Conservation (phyloP, 2,797 vertebrate species). For the Echiichthys vipera region DNA sequence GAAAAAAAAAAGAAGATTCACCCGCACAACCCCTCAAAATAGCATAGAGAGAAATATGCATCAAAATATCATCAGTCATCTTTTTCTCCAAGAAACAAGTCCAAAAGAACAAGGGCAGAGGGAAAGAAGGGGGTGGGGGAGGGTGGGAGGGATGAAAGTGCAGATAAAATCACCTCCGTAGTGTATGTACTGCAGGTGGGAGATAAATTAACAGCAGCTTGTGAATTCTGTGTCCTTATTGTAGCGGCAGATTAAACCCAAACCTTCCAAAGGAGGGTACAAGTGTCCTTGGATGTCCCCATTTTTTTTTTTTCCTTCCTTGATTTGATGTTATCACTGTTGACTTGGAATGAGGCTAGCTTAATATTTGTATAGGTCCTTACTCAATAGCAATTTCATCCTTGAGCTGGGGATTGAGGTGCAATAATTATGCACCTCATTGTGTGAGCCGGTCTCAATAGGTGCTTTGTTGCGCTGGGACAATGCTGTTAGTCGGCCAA, state of each 20-base stretch:
- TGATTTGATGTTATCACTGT: conserved; percentile 62
- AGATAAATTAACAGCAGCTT: conserved; percentile 52
- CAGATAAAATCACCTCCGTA: conserved; percentile 58
- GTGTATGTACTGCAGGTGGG: conserved; percentile 58
- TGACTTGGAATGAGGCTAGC: conserved; percentile 51
- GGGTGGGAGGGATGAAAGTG: conserved; percentile 29
- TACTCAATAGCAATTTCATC: conserved; percentile 69
- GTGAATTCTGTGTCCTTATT: conserved; percentile 40
- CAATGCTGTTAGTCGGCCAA: conserved; percentile 48
- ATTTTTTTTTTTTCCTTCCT: not conserved
- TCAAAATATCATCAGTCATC: conserved; percentile 70
- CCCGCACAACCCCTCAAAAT: conserved; percentile 61
- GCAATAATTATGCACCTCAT: conserved; percentile 56
- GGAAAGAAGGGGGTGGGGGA: too few species aligned
- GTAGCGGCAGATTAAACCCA: conserved; percentile 44
- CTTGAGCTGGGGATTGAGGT: conserved; percentile 52
- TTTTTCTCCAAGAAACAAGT: conserved; percentile 64
- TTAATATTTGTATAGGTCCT: conserved; percentile 59
- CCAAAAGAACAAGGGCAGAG: conserved; percentile 61
- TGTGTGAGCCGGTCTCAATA: conserved; percentile 54
- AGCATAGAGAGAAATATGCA: conserved; percentile 72
- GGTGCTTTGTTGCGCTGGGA: conserved; percentile 54
- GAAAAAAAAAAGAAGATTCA: conserved; percentile 39
- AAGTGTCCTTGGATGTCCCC: conserved; percentile 70
- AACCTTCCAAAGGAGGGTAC: conserved; percentile 45